Evolutionary conservation across 2,113 vertebrate species (phyloP), one percentile per base, ranked within the genome.

Genomic region (Dendropsophus ebraccatus): DNA sequence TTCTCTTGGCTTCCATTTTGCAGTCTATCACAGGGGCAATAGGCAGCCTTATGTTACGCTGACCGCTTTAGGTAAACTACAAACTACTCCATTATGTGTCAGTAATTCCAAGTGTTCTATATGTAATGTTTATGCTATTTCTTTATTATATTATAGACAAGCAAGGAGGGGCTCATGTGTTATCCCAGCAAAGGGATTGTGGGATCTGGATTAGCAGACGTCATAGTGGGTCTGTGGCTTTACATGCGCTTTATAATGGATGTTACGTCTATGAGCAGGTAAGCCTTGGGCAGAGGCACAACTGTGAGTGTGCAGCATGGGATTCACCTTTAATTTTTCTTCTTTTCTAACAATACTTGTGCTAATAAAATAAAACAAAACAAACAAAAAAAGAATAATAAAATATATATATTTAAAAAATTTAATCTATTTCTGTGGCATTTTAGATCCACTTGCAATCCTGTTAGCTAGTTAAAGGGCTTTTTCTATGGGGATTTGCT

Each of bases 231-330:
- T 85, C 82, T 2, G 10, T 88, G 52, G 13, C 28, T 2, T 25
- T 82, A 0, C n/a, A 21, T 67, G 65, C 50, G 1, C 37, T 70
- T 13, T 73, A 84, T 23, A 3, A 30, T 0, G 84, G 88, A 2
- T 88, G 88, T 25, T 87, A 81, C 19, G 35, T 72, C 9, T 14
- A 30, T 12, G 41, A 28, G 2, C 52, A 78, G 2, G 88, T 89
- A 77, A 60, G 87, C 6, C 23, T 6, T 30, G 17, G 21, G 5
- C 28, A 52, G 9, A 13, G 2, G 14, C 2, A 30, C 41, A 75
- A 1, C 47, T n/a, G 30, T 14, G 0, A 1, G 4, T 28, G 6
- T 67, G 25, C 30, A 32, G n/a, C 12, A 8, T 30, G 11, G 30
- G 28, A 4, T 41, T 41, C 41, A 41, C 41, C 8, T 41, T 41